These are phyloP conservation scores for Menidia menidia DNA, from an alignment of 2,797 vertebrate species.

Conservation along the genomic window DNA sequence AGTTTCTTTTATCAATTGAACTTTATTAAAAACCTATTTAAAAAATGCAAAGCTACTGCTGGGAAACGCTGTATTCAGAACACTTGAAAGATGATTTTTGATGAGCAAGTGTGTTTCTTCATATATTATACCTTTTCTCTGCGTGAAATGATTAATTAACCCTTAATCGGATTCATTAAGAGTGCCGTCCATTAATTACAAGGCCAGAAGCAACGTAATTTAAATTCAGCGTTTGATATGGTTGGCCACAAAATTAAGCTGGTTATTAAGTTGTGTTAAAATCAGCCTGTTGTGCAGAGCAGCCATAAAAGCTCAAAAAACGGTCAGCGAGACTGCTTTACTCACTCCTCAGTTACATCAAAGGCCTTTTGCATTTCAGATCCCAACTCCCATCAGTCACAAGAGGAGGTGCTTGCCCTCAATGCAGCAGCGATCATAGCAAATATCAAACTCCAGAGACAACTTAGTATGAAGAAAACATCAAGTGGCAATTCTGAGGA, in stretches of 20 bases:
- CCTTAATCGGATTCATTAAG: constrained; percentile 75
- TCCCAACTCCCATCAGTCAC: constrained; percentile 57
- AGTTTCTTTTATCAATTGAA: neutral
- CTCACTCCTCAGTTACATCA: constrained; percentile 35
- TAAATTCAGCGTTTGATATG: constrained; percentile 57
- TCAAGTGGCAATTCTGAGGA: constrained; percentile 34
- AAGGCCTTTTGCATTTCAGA: constrained; percentile 67
- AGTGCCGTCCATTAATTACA: constrained; percentile 68
- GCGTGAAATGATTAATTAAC: constrained; percentile 71
- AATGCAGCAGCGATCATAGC: constrained; percentile 84
- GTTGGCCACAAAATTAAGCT: constrained; percentile 33
- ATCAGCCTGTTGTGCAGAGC: constrained; percentile 22
- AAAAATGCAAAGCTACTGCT: neutral
- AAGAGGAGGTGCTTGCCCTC: constrained; percentile 76
- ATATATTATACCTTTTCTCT: constrained; percentile 38
- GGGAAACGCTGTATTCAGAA: constrained; percentile 8
- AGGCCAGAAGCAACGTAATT: constrained; percentile 50
- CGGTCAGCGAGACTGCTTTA: constrained; percentile 20
- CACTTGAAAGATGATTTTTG: constrained; percentile 25
- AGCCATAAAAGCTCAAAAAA: constrained; percentile 3
- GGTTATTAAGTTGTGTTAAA: constrained; percentile 30
- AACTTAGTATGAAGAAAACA: constrained; percentile 71
- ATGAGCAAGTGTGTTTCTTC: constrained; percentile 22
- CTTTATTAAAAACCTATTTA: neutral
- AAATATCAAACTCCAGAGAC: constrained; percentile 84